Conservation (phyloP, 2,797 vertebrate species). For the Silurus lanzhouensis region DNA sequence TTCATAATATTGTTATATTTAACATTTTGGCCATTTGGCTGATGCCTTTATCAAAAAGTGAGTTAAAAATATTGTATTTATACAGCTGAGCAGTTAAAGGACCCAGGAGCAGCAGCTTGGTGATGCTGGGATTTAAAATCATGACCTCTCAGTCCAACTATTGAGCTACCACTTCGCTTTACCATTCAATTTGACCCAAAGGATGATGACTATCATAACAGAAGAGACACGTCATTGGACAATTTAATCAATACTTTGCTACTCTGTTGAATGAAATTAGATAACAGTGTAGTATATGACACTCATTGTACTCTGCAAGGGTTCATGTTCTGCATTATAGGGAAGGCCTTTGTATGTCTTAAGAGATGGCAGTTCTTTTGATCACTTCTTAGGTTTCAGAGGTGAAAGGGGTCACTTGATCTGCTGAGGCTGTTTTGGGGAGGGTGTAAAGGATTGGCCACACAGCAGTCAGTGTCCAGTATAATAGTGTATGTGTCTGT, state of each 20-base stretch:
- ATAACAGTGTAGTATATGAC: slow-evolving; percentile 39
- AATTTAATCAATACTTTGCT: slow-evolving; percentile 28
- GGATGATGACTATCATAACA: not conserved
- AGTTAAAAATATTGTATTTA: no score
- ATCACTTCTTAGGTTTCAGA: slow-evolving; percentile 70
- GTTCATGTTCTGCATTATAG: slow-evolving; percentile 50
- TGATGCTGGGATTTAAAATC: no score
- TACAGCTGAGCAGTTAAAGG: no score
- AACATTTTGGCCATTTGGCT: not conserved
- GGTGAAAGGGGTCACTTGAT: slow-evolving; percentile 70
- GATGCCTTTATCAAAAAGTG: no score
- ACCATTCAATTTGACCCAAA: not conserved
- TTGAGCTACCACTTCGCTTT: no score
- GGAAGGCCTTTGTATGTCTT: slow-evolving; percentile 52
- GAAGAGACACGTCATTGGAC: slow-evolving; percentile 12
- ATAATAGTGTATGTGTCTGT: slow-evolving; percentile 51
- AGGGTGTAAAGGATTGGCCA: slow-evolving; percentile 43
- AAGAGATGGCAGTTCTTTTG: slow-evolving; percentile 62
- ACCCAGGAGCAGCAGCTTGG: no score
- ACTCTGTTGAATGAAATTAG: slow-evolving; percentile 24
- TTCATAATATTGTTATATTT: not conserved
- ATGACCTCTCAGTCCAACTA: no score
- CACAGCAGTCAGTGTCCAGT: slow-evolving; percentile 56
- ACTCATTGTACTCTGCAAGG: slow-evolving; percentile 46
- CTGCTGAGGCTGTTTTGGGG: slow-evolving; percentile 52